These are phyloP conservation scores for Holothuria glaberrima DNA, from an alignment of 35 echinoderm and acorn worm genomes.

Conservation along the genomic window DNA sequence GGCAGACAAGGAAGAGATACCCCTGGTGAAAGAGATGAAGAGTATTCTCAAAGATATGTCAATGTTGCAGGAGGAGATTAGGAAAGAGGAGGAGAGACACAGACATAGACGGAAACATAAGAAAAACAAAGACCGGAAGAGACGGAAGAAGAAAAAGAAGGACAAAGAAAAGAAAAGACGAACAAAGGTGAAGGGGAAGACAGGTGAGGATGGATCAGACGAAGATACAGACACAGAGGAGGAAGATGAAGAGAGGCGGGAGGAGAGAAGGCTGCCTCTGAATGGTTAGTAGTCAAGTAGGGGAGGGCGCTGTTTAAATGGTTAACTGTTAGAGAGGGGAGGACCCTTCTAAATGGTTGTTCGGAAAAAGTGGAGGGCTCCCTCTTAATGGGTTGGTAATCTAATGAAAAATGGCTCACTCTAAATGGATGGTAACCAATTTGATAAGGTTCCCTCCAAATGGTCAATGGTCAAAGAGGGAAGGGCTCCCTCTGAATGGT, in stretches of 20 bases:
- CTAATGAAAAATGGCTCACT: too few relatives aligned
- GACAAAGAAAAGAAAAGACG: slow-evolving; percentile 63
- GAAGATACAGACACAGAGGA: neutral
- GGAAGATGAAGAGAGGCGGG: slow-evolving; percentile 22
- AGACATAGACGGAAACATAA: slow-evolving; percentile 34
- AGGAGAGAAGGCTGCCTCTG: neutral
- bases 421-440: too few relatives aligned
- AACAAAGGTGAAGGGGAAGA: slow-evolving; percentile 43
- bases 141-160: slow-evolving; percentile 79
- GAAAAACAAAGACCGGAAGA: slow-evolving; percentile 72
- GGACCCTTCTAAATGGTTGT: too few relatives aligned
- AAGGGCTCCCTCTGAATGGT: too few relatives aligned
- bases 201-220: neutral
- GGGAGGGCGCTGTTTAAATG: too few relatives aligned
- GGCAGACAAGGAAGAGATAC: neutral
- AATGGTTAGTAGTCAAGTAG: too few relatives aligned
- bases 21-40: slow-evolving; percentile 35
- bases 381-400: too few relatives aligned
- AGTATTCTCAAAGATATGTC: neutral
- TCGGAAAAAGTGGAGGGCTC: too few relatives aligned
- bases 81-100: slow-evolving; percentile 15
- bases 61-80: neutral
- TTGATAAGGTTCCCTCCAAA: too few relatives aligned
- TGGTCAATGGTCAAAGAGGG: too few relatives aligned
- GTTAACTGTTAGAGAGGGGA: too few relatives aligned